Evolutionary conservation across 2,797 vertebrate species (phyloP), one percentile per base, ranked within the genome.

Genomic region (Gymnodraco acuticeps): DNA sequence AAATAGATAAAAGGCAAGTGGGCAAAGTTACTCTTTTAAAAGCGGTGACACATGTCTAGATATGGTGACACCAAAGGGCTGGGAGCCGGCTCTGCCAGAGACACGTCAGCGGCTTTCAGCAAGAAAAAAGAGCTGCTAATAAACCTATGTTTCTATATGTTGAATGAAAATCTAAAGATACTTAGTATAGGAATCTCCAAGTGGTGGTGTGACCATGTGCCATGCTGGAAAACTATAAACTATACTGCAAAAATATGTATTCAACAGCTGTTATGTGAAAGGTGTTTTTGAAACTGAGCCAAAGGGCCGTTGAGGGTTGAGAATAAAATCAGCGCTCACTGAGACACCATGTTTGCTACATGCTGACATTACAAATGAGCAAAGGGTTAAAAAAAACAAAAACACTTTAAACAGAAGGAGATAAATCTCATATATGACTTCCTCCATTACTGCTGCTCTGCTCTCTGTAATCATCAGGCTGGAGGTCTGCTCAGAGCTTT

Each of bases 401-500:
- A 51, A 64, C n/a, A 38, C 62, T 76, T 82, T 31, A 77, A 82
- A 74, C 64, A 69, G 41, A n/a, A 51, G 51, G 61, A 63, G 50
- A 78, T 76, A 54, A 76, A 81, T 83, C 58, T 76, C n/a, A 38
- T 56, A 67, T 77, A 51, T 16, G 73, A 27, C 64, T 48, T 33
- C 23, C n/a, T 78, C 68, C 38, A 61, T 75, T 81, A 74, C 5
- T 53, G 77, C 65, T 59, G 3, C 72, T 76, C 50, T 47, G 54
- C 56, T 79, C 64, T 47, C 55, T 80, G 10, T 78, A 73, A 80
- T 80, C 59, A 87, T 51, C 45, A 23, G 6, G 45, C 79, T 80
- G 17, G 14, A 87, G 85, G 63, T 84, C 60, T 70, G 75, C 68
- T 78, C 77, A 73, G 84, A 61, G 77, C 77, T 68, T 80, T 65